A percentile compares a stretch with the other conserved stretches of the same genome.
phyloP scores from a whole-genome alignment of 2,888 invertebrate species.

The Agriopis leucophaearia region DNA sequence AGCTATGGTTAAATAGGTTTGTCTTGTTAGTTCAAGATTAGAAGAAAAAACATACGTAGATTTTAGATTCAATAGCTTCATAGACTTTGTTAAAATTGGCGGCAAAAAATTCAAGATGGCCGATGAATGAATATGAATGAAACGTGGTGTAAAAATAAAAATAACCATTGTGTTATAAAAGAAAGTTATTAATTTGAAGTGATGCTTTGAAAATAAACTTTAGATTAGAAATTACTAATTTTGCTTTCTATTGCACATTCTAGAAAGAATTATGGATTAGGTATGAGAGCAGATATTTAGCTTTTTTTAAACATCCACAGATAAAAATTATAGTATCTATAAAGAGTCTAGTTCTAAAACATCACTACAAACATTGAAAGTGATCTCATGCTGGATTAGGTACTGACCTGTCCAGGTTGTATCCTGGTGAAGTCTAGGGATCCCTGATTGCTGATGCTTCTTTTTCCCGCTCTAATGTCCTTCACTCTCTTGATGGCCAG shows the following conservation, averaged over 20 bases:
- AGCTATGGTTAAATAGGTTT: slow-evolving; percentile 29
- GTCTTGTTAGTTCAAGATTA: slow-evolving; percentile 32
- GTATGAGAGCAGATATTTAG: slow-evolving; percentile 61
- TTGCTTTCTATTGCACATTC: slow-evolving; percentile 59
- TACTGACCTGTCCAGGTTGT: slow-evolving; percentile 82
- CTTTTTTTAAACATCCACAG: slow-evolving; percentile 54
- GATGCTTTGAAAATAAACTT: slow-evolving; percentile 71
- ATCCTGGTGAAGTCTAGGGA: slow-evolving; percentile 80
- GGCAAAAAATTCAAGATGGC: slow-evolving; percentile 54
- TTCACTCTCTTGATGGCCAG: slow-evolving; percentile 98
- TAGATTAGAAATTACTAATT: slow-evolving; percentile 56
- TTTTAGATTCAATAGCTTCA: slow-evolving; percentile 13
- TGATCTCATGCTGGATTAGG: slow-evolving; percentile 39
- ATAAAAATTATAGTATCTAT: slow-evolving; percentile 32
- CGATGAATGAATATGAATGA: slow-evolving; percentile 55
- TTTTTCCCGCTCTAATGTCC: slow-evolving; percentile 95
- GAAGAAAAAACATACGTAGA: slow-evolving; percentile 7
- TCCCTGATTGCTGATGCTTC: slow-evolving; percentile 85
- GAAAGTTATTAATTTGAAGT: slow-evolving; percentile 66
- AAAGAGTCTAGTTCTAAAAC: slow-evolving; percentile 67
- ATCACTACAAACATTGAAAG: slow-evolving; percentile 74
- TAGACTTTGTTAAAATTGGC: slow-evolving; percentile 27
- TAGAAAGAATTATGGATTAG: slow-evolving; percentile 51
- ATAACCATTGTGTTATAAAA: slow-evolving; percentile 52
- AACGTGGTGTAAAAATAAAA: slow-evolving; percentile 55